Evolutionary conservation across 2,888 invertebrate genomes (phyloP).

Genomic region (Tillus elongatus): DNA sequence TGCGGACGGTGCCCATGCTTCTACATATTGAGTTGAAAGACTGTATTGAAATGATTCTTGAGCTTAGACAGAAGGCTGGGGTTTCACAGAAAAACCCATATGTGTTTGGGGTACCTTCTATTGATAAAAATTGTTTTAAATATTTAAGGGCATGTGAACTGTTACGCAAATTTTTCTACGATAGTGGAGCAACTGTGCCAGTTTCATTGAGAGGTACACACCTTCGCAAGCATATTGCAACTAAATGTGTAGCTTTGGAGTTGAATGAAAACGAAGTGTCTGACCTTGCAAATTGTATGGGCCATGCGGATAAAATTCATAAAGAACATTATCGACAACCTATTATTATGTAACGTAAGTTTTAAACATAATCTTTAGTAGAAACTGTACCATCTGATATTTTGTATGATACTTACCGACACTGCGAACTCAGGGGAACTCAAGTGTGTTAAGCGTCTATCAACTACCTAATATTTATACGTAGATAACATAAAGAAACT

Average conservation of each 20-base stretch:
- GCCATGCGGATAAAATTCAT: too few species aligned
- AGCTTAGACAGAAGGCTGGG: constrained; percentile 8
- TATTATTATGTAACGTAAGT: too few species aligned
- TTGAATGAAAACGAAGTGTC: constrained; percentile 22
- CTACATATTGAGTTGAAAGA: too few species aligned
- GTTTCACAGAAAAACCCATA: constrained; percentile 7
- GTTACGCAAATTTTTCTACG: constrained; percentile 18
- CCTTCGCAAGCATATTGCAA: constrained; percentile 26
- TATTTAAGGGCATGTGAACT: constrained; percentile 23
- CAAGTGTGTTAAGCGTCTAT: too few species aligned
- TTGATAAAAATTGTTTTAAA: background rate
- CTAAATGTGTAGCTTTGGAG: constrained; percentile 21
- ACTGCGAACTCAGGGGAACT: too few species aligned
- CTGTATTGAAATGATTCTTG: constrained; percentile 6
- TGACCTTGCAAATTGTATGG: constrained; percentile 25
- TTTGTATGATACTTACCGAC: too few species aligned
- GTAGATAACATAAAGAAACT: too few species aligned
- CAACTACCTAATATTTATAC: too few species aligned
- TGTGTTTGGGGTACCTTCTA: background rate
- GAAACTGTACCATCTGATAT: too few species aligned
- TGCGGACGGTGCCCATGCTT: constrained; percentile 9
- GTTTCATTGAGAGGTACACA: constrained; percentile 20
- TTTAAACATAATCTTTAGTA: too few species aligned
- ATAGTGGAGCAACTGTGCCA: constrained; percentile 23
- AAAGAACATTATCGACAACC: constrained; percentile 23